These are phyloP conservation scores for Aldrovandia affinis DNA, from an alignment of 2,797 vertebrate genomes.

Conservation along the genomic window DNA sequence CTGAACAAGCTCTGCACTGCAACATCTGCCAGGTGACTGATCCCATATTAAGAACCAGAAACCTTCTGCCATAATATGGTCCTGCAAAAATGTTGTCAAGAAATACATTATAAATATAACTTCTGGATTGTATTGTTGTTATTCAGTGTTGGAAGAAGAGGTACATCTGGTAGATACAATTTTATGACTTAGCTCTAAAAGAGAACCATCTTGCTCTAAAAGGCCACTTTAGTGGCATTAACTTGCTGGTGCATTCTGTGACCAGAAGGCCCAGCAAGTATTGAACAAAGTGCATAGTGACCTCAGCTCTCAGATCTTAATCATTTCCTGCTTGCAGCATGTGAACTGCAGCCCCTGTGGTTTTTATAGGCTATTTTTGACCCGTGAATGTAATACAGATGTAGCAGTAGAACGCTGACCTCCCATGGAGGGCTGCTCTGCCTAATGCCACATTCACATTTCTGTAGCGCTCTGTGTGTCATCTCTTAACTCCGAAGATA, in stretches of 20 bases:
- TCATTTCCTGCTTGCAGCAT: background rate
- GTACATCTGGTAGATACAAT: background rate
- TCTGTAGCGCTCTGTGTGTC: background rate
- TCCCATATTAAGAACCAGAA: background rate
- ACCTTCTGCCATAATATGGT: background rate
- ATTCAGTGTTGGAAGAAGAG: no score
- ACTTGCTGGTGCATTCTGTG: background rate
- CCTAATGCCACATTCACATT: background rate
- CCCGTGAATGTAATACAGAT: constrained; percentile 5
- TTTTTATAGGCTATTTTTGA: background rate
- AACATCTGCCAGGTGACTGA: background rate
- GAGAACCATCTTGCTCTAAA: background rate
- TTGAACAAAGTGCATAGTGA: background rate
- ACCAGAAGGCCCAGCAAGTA: background rate
- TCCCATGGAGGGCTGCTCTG: background rate
- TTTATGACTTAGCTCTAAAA: background rate
- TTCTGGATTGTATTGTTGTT: no score
- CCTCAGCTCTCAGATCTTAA: constrained; percentile 1
- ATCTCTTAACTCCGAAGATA: background rate
- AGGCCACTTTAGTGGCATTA: background rate
- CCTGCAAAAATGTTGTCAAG: background rate
- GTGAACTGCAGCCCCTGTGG: background rate
- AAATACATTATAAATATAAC: no score
- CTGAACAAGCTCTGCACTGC: background rate
- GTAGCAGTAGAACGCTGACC: background rate